phyloP scores from a whole-genome alignment of 2,113 vertebrate species.

The Oryzias melastigma region DNA sequence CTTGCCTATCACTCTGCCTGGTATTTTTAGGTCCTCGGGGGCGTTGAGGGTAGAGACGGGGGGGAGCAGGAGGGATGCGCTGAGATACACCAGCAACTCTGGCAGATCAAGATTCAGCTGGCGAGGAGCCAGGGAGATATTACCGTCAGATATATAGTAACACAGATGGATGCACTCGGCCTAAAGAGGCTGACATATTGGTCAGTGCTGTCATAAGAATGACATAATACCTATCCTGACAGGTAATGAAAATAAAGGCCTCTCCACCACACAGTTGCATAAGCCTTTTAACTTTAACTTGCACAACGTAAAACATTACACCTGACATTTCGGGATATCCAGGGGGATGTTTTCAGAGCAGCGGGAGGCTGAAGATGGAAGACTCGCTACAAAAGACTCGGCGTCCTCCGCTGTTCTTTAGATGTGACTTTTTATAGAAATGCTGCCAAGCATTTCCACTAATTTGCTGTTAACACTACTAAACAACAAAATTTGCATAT shows the following conservation, averaged over 20 bases:
- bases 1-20: constrained; percentile 42
- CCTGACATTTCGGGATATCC: constrained; percentile 35
- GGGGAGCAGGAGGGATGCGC: constrained; percentile 43
- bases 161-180: constrained; percentile 77
- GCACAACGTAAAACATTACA: constrained; percentile 56
- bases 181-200: constrained; percentile 77
- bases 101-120: constrained; percentile 55
- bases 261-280: constrained; percentile 63
- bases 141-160: constrained; percentile 74
- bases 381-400: no score
- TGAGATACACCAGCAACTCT: constrained; percentile 51
- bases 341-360: background rate
- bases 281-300: constrained; percentile 64
- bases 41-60: constrained; percentile 20
- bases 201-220: constrained; percentile 73
- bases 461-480: no score
- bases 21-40: constrained; percentile 55
- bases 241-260: constrained; percentile 75
- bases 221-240: constrained; percentile 74
- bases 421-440: no score
- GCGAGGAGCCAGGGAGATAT: constrained; percentile 67
- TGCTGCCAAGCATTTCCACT: no score
- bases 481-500: no score
- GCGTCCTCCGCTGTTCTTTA: no score
- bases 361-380: no score